These are phyloP conservation scores for Candoia aspera DNA, from an alignment of 2,113 vertebrate species.

Conservation along the genomic window DNA sequence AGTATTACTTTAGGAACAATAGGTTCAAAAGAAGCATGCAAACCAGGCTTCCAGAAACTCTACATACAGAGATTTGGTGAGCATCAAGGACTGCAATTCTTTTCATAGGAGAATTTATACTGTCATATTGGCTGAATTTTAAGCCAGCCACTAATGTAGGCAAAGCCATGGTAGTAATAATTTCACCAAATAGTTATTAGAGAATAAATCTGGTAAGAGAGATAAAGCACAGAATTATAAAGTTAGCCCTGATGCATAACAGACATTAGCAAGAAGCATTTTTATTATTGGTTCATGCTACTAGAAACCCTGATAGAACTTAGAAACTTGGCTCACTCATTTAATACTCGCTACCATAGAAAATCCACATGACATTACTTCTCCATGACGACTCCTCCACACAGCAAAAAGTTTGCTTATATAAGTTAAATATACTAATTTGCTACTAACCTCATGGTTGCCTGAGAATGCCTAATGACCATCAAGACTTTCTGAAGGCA, in stretches of 20 bases:
- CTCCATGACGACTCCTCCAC: neutral
- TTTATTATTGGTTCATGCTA: slow-evolving; percentile 31
- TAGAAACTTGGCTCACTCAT: neutral
- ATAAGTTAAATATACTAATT: neutral
- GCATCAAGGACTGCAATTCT: neutral
- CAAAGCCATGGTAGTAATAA: neutral
- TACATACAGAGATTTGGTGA: slow-evolving; percentile 6
- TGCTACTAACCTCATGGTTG: neutral
- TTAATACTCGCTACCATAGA: neutral
- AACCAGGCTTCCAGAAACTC: slow-evolving; percentile 68
- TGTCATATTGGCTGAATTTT: neutral
- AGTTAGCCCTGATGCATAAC: slow-evolving; percentile 34
- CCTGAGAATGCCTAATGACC: neutral
- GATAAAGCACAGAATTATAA: slow-evolving; percentile 52
- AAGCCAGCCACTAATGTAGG: neutral
- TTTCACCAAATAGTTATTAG: neutral
- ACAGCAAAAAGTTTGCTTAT: neutral
- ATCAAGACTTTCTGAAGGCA: neutral
- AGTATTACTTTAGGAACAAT: slow-evolving; percentile 52
- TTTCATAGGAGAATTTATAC: neutral
- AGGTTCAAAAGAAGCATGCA: slow-evolving; percentile 60
- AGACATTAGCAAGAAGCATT: slow-evolving; percentile 46
- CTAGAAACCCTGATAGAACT: slow-evolving; percentile 63
- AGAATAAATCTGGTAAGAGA: neutral
- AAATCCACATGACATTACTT: neutral